These are phyloP conservation scores for Pelochelys cantorii DNA, from an alignment of 2,797 vertebrate genomes.

Conservation along the genomic window DNA sequence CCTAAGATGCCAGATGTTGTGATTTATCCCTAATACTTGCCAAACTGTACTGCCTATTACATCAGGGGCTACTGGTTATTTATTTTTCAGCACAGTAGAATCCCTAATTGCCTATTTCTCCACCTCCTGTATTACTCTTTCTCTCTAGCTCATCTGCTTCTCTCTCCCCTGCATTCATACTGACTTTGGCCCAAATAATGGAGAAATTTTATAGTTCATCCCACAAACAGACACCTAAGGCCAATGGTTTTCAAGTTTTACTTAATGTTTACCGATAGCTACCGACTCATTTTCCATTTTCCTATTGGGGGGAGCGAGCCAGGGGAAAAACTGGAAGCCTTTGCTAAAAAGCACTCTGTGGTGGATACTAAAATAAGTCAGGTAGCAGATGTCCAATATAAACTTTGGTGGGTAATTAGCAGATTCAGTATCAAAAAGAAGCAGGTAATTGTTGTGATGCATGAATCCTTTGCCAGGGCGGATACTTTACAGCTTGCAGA, in stretches of 20 bases:
- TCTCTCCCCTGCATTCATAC: not conserved
- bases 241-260: conserved; percentile 49
- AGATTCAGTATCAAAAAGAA: conserved; percentile 77
- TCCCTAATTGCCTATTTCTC: conserved; percentile 41
- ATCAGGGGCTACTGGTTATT: conserved; percentile 39
- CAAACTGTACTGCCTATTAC: conserved; percentile 72
- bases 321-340: conserved; percentile 56
- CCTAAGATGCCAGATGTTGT: conserved; percentile 77
- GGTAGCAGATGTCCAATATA: conserved; percentile 80
- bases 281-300: conserved; percentile 74
- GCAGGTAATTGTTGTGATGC: conserved; percentile 78
- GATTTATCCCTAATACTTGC: conserved; percentile 54
- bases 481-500: conserved; percentile 69
- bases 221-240: conserved; percentile 48
- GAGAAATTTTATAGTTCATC: conserved; percentile 39
- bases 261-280: conserved; percentile 59
- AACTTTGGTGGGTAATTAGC: conserved; percentile 78
- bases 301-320: conserved; percentile 32
- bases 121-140: not conserved
- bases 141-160: conserved; percentile 51
- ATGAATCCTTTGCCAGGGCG: conserved; percentile 75
- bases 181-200: conserved; percentile 39
- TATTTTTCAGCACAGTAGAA: conserved; percentile 65
- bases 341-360: conserved; percentile 74
- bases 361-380: conserved; percentile 74